Conservation (phyloP, 2,888 invertebrate genomes). For the Athrips mouffetella region DNA sequence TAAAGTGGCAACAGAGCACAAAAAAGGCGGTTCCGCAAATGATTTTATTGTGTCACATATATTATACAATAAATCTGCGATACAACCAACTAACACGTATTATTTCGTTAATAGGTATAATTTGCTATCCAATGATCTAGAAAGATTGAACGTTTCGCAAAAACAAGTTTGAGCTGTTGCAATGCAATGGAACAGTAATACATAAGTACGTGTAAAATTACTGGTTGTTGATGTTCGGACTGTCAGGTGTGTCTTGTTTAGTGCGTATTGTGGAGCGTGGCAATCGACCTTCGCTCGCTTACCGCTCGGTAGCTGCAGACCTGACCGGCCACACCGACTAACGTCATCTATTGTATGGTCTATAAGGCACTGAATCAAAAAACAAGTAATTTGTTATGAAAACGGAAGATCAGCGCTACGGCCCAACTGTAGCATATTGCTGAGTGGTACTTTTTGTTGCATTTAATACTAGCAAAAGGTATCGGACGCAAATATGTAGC, state of each 20-base stretch:
- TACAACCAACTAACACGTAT: neutral
- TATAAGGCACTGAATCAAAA: too few relatives aligned
- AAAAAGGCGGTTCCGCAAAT: too few relatives aligned
- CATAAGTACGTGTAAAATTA: neutral
- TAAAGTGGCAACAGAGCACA: too few relatives aligned
- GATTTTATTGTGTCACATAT: neutral
- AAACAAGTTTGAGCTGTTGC: conserved; percentile 1
- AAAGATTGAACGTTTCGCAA: neutral
- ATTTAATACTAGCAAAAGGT: too few relatives aligned
- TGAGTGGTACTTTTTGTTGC: too few relatives aligned
- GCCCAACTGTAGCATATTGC: too few relatives aligned
- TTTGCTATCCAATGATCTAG: conserved; percentile 1
- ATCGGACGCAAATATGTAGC: too few relatives aligned
- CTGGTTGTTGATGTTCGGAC: neutral
- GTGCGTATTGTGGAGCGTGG: neutral
- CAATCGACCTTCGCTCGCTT: neutral
- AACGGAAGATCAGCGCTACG: too few relatives aligned
- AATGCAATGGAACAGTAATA: too few relatives aligned
- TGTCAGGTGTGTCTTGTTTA: conserved; percentile 5
- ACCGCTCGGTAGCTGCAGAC: neutral
- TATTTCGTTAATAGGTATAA: neutral
- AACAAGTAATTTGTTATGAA: too few relatives aligned
- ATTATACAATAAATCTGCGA: neutral
- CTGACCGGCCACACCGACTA: neutral
- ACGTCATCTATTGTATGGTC: neutral